Percentiles rank a stretch among this genome's conserved stretches.
phyloP scores from a whole-genome alignment of 2,888 invertebrate genomes.

The Melanostoma scalare region DNA sequence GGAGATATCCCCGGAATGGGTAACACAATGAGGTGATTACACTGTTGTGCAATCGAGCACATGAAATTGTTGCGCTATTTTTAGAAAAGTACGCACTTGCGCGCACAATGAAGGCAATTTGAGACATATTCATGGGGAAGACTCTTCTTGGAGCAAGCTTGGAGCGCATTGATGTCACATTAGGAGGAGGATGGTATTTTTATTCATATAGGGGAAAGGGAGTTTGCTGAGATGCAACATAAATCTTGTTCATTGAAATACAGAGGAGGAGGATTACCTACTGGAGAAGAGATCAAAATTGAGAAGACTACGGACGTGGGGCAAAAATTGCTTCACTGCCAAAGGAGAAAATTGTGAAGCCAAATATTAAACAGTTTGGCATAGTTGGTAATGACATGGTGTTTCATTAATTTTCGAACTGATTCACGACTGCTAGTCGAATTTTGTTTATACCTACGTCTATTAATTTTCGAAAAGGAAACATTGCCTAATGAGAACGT shows the following conservation, averaged over 20 bases:
- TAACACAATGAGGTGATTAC: conserved; percentile 44
- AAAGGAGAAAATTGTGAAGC: no score
- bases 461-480: no score
- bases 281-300: no score
- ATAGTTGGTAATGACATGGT: no score
- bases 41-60: conserved; percentile 42
- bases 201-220: conserved; percentile 18
- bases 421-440: no score
- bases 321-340: no score
- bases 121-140: conserved; percentile 41
- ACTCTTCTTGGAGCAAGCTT: conserved; percentile 7
- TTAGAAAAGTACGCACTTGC: conserved; percentile 66
- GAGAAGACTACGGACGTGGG: no score
- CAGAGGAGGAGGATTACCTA: neutral
- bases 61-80: conserved; percentile 54
- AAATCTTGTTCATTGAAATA: neutral
- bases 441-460: no score
- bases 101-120: conserved; percentile 57
- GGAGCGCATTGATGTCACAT: neutral
- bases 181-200: conserved; percentile 16
- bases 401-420: no score
- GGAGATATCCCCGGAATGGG: conserved; percentile 44
- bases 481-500: no score
- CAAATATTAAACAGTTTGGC: no score
- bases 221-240: neutral